These are phyloP conservation scores for Buphagus erythrorhynchus DNA, from an alignment of 2,797 vertebrate species.

Conservation along the genomic window DNA sequence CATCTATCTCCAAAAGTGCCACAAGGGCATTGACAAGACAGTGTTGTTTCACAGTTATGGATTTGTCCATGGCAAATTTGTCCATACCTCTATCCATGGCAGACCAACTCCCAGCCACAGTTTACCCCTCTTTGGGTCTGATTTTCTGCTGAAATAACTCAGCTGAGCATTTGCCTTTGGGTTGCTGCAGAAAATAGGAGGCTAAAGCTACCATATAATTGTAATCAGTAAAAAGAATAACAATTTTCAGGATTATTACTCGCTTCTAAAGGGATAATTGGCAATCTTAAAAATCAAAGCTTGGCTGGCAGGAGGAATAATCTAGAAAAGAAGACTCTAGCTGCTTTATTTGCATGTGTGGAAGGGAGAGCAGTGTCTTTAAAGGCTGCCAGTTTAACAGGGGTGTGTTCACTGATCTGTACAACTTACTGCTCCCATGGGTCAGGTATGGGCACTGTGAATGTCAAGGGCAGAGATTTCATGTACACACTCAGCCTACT, in stretches of 20 bases:
- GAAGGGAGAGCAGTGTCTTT: not conserved
- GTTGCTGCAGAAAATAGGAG: not conserved
- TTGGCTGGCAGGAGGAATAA: not conserved
- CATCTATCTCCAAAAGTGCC: not conserved
- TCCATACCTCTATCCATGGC: not conserved
- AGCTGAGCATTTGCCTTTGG: not conserved
- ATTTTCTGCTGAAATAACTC: not conserved
- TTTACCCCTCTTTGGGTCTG: not conserved
- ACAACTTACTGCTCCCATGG: not conserved
- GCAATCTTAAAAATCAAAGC: not conserved
- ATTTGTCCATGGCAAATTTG: not conserved
- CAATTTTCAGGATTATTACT: not conserved
- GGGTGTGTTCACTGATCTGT: rapidly evolving
- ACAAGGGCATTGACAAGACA: too few relatives aligned
- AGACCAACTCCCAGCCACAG: not conserved
- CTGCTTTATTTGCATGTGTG: not conserved
- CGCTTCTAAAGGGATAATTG: not conserved
- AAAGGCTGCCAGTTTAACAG: not conserved
- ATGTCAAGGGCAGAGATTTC: not conserved
- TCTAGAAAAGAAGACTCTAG: not conserved
- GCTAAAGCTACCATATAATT: not conserved
- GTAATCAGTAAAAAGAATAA: not conserved
- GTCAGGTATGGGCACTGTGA: not conserved
- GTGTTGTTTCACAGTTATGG: not conserved
- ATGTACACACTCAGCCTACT: not conserved